Conservation (phyloP, 2,888 invertebrate species). For the Lucinisca nassula region DNA sequence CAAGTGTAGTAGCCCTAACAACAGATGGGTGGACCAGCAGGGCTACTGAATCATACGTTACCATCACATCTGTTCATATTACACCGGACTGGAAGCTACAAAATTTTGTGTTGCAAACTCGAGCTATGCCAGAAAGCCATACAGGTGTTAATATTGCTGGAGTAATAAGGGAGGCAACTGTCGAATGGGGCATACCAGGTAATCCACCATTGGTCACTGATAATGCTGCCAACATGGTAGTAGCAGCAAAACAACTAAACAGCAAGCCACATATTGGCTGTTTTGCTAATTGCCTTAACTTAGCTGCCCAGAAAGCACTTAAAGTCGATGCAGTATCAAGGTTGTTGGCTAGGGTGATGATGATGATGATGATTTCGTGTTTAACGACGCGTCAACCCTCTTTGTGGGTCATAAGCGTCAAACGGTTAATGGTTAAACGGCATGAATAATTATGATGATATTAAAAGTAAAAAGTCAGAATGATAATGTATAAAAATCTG, state of each 20-base stretch:
- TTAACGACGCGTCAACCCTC: too few relatives aligned
- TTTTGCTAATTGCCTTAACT: conserved; percentile 52
- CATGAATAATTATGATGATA: too few relatives aligned
- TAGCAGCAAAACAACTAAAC: conserved; percentile 25
- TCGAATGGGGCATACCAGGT: conserved; percentile 27
- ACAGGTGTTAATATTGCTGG: conserved; percentile 49
- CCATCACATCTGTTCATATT: conserved; percentile 35
- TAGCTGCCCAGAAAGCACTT: conserved; percentile 37
- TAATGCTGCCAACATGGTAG: conserved; percentile 55
- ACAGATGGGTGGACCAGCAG: conserved; percentile 36
- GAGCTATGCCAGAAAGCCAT: conserved; percentile 38
- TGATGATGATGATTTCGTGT: too few relatives aligned
- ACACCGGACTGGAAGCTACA: conserved; percentile 36
- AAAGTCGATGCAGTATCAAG: conserved; percentile 15
- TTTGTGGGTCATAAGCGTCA: too few relatives aligned
- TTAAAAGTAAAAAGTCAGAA: too few relatives aligned
- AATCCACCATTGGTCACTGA: conserved; percentile 38
- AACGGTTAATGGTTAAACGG: too few relatives aligned
- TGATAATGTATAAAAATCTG: too few relatives aligned
- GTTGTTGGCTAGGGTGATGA: neutral
- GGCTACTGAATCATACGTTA: conserved; percentile 28
- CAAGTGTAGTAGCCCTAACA: conserved; percentile 24
- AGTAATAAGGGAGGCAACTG: conserved; percentile 20
- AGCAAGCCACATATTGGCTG: conserved; percentile 43
- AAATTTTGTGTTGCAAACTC: conserved; percentile 46